Percentiles rank a stretch among this genome's conserved stretches.
Conservation (phyloP, 1,140 invertebrate genomes). For the Sminthurinus signatus region DNA sequence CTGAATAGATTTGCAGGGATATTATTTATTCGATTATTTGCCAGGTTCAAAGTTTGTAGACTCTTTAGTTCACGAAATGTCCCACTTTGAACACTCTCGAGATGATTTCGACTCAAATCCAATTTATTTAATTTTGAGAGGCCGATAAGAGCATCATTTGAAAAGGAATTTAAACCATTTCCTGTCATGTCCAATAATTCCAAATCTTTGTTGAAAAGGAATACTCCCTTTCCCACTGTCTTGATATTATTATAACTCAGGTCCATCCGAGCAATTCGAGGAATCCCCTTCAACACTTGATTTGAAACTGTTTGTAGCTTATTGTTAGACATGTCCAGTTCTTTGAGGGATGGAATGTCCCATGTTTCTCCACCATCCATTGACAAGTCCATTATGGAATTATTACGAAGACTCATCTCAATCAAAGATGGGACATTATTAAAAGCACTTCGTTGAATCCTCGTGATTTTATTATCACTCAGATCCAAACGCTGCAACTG, state of each 20-base stretch:
- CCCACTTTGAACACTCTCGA: conserved; percentile 62
- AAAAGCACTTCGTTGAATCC: conserved; percentile 67
- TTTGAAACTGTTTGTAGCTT: conserved; percentile 63
- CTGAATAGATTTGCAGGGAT: conserved; percentile 40
- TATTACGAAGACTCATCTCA: conserved; percentile 61
- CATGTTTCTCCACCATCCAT: conserved; percentile 27
- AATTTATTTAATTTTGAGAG: conserved; percentile 59
- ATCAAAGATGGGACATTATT: conserved; percentile 70
- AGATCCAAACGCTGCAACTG: conserved; percentile 71
- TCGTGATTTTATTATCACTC: conserved; percentile 66
- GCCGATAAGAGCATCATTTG: conserved; percentile 59
- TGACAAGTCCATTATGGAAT: conserved; percentile 30
- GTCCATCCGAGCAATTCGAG: conserved; percentile 67
- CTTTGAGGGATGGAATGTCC: conserved; percentile 46
- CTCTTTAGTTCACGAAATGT: conserved; percentile 58
- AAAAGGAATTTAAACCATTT: conserved; percentile 64
- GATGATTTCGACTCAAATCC: conserved; percentile 65
- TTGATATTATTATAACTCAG: conserved; percentile 67
- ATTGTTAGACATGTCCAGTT: conserved; percentile 71
- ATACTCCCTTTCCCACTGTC: conserved; percentile 63
- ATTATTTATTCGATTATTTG: conserved; percentile 60
- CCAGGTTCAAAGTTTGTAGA: conserved; percentile 64
- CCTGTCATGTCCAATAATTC: conserved; percentile 67
- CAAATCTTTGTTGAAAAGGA: conserved; percentile 61
- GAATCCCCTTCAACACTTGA: conserved; percentile 63